phyloP scores from a whole-genome alignment of 2,113 vertebrate species.

The Empidonax traillii region DNA sequence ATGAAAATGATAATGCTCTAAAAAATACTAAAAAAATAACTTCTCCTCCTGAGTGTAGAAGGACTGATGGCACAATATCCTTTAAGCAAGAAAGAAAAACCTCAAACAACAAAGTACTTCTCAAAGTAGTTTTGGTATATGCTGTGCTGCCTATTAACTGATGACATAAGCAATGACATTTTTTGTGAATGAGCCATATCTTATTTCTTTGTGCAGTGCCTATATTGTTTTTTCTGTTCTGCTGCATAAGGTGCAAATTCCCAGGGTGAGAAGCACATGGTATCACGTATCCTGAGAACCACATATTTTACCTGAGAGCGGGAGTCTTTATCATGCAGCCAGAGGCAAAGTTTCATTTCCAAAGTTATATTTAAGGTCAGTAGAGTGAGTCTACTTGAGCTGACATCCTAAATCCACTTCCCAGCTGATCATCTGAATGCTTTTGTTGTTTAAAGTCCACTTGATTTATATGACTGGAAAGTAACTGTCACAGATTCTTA shows the following conservation, averaged over 20 bases:
- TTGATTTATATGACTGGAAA: background rate
- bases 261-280: background rate
- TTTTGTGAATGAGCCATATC: background rate
- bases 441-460: background rate
- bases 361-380: background rate
- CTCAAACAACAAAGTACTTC: background rate
- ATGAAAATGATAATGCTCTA: background rate
- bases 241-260: background rate
- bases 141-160: background rate
- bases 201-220: background rate
- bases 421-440: background rate
- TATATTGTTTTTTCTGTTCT: background rate
- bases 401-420: constrained; percentile 14
- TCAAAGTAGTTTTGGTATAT: background rate
- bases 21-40: background rate
- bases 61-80: background rate
- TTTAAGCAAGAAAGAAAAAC: background rate
- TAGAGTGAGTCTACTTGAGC: background rate
- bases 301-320: background rate
- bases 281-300: background rate
- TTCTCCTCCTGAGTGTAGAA: background rate
- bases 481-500: background rate
- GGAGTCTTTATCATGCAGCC: background rate
- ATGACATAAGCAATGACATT: background rate
- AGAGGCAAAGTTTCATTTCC: constrained; percentile 4